These are phyloP conservation scores for Bos javanicus DNA, from an alignment of 2,113 vertebrate genomes.

Conservation along the genomic window DNA sequence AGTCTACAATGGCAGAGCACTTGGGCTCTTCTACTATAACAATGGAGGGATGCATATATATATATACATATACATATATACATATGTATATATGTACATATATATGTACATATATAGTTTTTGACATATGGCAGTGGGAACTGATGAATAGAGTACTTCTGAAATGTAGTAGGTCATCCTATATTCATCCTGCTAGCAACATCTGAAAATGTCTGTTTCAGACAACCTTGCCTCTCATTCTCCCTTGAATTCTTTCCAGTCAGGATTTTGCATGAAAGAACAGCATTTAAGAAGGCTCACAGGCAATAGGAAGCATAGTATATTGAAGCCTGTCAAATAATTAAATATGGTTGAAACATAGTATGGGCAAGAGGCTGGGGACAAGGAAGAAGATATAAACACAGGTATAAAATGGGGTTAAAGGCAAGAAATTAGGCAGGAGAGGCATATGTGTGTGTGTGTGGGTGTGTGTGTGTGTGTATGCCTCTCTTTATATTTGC, in stretches of 20 bases:
- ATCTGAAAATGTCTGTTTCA: not conserved
- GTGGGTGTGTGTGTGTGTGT: too few species aligned
- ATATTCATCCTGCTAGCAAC: not conserved
- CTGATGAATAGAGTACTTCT: not conserved
- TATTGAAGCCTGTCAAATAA: not conserved
- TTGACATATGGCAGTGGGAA: not conserved
- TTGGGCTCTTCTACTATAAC: not conserved
- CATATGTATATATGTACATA: too few species aligned
- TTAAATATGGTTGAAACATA: not conserved
- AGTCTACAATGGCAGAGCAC: not conserved
- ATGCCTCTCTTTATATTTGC: not conserved
- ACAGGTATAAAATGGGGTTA: not conserved
- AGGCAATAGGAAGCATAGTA: not conserved
- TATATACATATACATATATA: not conserved
- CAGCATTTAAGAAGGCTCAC: not conserved
- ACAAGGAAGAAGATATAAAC: not conserved
- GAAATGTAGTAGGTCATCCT: not conserved
- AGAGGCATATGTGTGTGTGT: not conserved
- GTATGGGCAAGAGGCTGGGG: not conserved
- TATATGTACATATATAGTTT: not conserved
- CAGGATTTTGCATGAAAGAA: not conserved
- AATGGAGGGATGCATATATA: not conserved
- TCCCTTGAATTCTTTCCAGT: not conserved
- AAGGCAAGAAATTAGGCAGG: not conserved
- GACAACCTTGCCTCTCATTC: not conserved